These are phyloP conservation scores for Acestrorhynchus altus DNA, from an alignment of 2,797 vertebrate species.

Conservation along the genomic window DNA sequence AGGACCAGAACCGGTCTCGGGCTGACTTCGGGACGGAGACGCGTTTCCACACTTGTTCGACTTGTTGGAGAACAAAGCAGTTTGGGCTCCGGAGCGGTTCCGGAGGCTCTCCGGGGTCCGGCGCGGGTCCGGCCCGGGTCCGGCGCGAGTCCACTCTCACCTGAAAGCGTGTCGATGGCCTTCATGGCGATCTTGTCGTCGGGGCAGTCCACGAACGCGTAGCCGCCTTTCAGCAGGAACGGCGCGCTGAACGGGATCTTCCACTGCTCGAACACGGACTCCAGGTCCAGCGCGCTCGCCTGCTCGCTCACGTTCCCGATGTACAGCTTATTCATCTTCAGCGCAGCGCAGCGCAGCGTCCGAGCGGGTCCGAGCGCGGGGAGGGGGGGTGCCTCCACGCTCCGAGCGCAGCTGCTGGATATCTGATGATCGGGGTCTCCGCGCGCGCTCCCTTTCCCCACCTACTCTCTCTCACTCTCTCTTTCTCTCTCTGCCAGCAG, in stretches of 20 bases:
- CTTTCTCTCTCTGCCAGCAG: slow-evolving; percentile 65
- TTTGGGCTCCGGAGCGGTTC: no score
- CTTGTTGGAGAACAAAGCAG: no score
- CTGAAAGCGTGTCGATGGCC: slow-evolving; percentile 98
- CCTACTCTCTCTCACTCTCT: slow-evolving; percentile 65
- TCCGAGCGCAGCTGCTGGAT: slow-evolving; percentile 71
- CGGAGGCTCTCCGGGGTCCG: no score
- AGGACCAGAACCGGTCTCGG: no score
- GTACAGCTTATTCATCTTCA: slow-evolving; percentile 97
- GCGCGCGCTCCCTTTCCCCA: slow-evolving; percentile 71
- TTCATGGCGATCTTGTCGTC: slow-evolving; percentile 97
- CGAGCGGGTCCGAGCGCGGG: slow-evolving; percentile 63
- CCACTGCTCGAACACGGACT: slow-evolving; percentile 96
- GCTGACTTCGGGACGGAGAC: no score
- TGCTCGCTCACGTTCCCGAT: slow-evolving; percentile 97
- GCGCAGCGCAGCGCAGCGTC: slow-evolving; percentile 65
- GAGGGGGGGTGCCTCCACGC: slow-evolving; percentile 78
- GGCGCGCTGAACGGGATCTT: slow-evolving; percentile 95
- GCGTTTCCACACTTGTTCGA: no score
- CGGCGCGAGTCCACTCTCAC: slow-evolving; percentile 82
- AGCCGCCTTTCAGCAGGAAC: slow-evolving; percentile 95
- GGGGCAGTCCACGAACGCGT: slow-evolving; percentile 98
- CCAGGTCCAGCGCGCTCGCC: slow-evolving; percentile 93
- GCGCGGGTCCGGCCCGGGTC: no score
- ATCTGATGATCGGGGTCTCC: slow-evolving; percentile 78